Evolutionary conservation across 2,113 vertebrate species (phyloP), one percentile per base, ranked within the genome.

Genomic region (Puntigrus tetrazona): DNA sequence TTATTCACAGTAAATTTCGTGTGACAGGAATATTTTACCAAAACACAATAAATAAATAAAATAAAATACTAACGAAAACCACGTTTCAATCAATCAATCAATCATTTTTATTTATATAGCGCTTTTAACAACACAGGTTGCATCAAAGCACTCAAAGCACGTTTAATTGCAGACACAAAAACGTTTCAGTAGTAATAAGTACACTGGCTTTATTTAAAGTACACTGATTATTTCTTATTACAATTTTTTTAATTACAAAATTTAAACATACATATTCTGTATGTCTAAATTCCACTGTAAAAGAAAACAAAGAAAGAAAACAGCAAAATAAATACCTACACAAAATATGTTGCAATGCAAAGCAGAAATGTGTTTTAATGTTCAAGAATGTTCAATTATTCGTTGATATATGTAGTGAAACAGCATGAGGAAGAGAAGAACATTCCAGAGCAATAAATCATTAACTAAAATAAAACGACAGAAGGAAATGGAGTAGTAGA

Each of bases 381-480:
- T 4, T 36, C 16, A 16, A 67, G 9, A 14, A 63, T 52, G 2
- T 22, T 22, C 8, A 55, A 55, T 55, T 22, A 55, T 55, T 8
- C 8, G 8, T 22, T 55, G 20, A 22, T 22, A 22, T 3, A 55
- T 3, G 65, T 20, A 38, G 65, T 22, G 18, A 11, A 70, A 38
- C 1, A 41, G 31, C 20, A 8, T 22, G 34, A 69, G 34, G 20
- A 10, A 72, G 36, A 29, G 38, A 74, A 59, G 22, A 16, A 59
- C 34, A 59, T 78, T 38, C 52, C 34, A 38, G 1, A 41, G 31
- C 31, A 34, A 78, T 78, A 41, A 36, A 78, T 78, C 50, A 59
- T 78, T 36, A 78, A 78, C 76, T 25, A 38, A 59, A 57, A 59
- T 59, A 25, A 78, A 78, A 16, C 6, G 29, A 50, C 47, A 34